Evolutionary conservation across 1,140 invertebrate species (phyloP).

Genomic region (Trichogramma pretiosum): DNA sequence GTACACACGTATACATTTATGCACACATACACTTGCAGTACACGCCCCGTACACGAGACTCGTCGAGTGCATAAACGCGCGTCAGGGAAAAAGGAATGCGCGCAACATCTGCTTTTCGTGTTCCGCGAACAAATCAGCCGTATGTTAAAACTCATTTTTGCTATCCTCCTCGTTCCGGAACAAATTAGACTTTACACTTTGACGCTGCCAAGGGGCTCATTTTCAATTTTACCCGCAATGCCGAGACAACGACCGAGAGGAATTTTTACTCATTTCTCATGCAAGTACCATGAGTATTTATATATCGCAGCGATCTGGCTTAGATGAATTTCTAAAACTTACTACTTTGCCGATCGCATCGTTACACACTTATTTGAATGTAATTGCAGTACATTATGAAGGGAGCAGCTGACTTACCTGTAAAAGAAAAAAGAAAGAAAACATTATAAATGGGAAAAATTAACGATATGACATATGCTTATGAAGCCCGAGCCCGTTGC

Average conservation of each 20-base stretch:
- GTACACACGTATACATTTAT: too few species aligned
- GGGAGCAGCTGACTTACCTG: background rate
- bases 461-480: too few species aligned
- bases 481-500: too few species aligned
- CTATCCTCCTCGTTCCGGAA: constrained; percentile 4
- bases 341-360: too few species aligned
- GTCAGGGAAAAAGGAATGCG: constrained; percentile 1
- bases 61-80: background rate
- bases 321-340: too few species aligned
- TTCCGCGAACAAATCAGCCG: constrained; percentile 7
- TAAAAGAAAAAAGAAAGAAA: background rate
- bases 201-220: too few species aligned
- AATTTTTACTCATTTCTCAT: too few species aligned
- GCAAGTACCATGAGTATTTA: constrained; percentile 16
- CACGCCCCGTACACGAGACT: too few species aligned
- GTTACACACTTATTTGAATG: background rate
- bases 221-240: background rate
- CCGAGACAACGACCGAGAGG: background rate
- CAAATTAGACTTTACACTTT: too few species aligned
- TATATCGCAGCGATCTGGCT: background rate
- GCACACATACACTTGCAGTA: too few species aligned
- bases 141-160: too few species aligned
- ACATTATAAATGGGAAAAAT: background rate
- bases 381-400: too few species aligned
- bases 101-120: constrained; percentile 24